Conservation (phyloP, 2,888 invertebrate species). For the Willowsia nigromaculata region DNA sequence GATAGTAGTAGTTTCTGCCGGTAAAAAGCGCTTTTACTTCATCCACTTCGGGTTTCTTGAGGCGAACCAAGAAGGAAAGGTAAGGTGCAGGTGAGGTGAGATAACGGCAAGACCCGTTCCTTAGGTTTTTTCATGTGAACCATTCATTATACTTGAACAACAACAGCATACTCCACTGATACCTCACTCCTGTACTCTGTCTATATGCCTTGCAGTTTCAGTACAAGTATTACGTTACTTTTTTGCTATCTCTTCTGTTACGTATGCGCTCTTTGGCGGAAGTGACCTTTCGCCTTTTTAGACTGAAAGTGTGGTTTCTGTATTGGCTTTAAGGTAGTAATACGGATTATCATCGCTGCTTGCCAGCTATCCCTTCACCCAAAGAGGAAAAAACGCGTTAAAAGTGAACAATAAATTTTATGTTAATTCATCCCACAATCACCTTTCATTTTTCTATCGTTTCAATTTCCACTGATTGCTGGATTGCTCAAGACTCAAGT, state of each 20-base stretch:
- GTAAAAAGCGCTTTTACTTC: conserved; percentile 68
- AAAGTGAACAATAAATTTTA: neutral
- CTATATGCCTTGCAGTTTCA: neutral
- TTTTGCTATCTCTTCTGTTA: conserved; percentile 14
- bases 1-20: conserved; percentile 60
- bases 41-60: conserved; percentile 41
- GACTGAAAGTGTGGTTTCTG: conserved; percentile 12
- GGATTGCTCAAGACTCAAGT: neutral
- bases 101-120: conserved; percentile 79
- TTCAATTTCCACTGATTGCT: neutral
- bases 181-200: neutral
- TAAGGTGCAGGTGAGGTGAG: conserved; percentile 77
- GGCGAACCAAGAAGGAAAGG: conserved; percentile 32
- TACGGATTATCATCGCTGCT: neutral
- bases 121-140: conserved; percentile 51
- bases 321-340: neutral
- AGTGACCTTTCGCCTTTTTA: conserved; percentile 73
- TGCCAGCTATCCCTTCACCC: neutral
- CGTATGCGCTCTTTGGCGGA: conserved; percentile 55
- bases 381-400: neutral
- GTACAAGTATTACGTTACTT: conserved; percentile 26
- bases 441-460: conserved; percentile 19
- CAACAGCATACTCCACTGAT: neutral
- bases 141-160: neutral
- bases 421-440: neutral